Percentiles rank a stretch among this genome's conserved stretches.
Conservation (phyloP, 2,113 vertebrate species). For the Phaethon lepturus region DNA sequence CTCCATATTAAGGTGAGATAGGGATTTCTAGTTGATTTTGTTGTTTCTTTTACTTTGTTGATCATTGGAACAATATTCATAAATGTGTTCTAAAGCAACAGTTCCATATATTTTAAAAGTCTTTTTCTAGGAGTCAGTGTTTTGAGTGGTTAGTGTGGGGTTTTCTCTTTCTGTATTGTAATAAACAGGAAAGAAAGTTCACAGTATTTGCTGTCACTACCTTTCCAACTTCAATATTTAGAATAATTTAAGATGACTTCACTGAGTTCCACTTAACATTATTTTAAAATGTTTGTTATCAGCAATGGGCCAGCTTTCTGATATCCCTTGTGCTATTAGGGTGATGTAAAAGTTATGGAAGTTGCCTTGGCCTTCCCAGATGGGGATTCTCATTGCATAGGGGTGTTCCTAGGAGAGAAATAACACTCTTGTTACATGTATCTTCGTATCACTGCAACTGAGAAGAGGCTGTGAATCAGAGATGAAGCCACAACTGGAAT, state of each 20-base stretch:
- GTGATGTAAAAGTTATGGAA: background rate
- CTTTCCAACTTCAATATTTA: conserved; percentile 2
- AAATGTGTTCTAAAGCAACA: background rate
- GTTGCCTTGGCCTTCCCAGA: background rate
- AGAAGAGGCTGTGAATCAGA: background rate
- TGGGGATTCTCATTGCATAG: background rate
- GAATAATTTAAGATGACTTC: background rate
- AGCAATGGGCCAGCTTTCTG: background rate
- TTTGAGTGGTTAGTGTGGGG: background rate
- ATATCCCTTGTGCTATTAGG: background rate
- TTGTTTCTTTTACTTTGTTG: conserved; percentile 13
- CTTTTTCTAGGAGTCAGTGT: background rate
- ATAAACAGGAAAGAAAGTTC: background rate
- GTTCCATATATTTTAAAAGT: background rate
- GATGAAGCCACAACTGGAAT: background rate
- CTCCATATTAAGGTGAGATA: background rate
- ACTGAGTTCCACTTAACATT: background rate
- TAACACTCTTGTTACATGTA: background rate
- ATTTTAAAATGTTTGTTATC: background rate
- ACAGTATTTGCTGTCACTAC: background rate
- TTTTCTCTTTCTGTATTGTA: background rate
- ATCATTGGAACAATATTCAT: background rate
- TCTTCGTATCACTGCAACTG: background rate
- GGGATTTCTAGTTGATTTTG: background rate
- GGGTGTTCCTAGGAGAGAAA: background rate